Percentiles rank a stretch among this genome's conserved stretches.
phyloP scores from a whole-genome alignment of 2,113 vertebrate genomes.

The Sceloporus undulatus region DNA sequence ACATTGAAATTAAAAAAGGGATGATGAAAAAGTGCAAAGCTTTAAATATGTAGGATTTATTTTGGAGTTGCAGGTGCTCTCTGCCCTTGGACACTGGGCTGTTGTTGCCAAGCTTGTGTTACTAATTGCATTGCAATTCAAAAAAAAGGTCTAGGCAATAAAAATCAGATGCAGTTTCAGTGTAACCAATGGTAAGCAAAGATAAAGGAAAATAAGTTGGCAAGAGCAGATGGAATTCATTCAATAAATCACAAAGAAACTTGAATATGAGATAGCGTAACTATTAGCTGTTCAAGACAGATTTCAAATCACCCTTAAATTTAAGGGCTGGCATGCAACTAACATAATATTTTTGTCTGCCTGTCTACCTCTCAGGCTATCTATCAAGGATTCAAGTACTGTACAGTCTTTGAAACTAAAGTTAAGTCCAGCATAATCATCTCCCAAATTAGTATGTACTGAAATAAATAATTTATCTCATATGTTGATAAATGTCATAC shows the following conservation, averaged over 20 bases:
- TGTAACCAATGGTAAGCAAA: conserved; percentile 36
- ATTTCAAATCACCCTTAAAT: conserved; percentile 16
- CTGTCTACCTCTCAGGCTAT: not conserved
- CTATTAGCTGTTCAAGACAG: conserved; percentile 6
- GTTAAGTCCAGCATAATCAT: not conserved
- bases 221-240: conserved; percentile 30
- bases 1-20: conserved; percentile 5
- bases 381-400: not conserved
- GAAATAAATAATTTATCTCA: not conserved
- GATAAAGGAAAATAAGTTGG: conserved; percentile 41
- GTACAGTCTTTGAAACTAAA: not conserved
- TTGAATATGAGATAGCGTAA: conserved; percentile 20
- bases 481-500: conserved; percentile 6
- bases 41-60: not conserved
- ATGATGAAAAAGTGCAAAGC: not conserved
- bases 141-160: conserved; percentile 35
- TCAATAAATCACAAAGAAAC: conserved; percentile 12
- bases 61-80: not conserved
- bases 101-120: conserved; percentile 23
- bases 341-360: not conserved
- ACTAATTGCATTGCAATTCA: conserved; percentile 46
- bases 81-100: not conserved
- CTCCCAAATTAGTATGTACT: not conserved
- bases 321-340: not conserved
- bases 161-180: conserved; percentile 12